A percentile compares a stretch with the other conserved stretches of the same genome.
Evolutionary conservation across 2,888 invertebrate species (phyloP).

Genomic region (Temnothorax rugatulus): DNA sequence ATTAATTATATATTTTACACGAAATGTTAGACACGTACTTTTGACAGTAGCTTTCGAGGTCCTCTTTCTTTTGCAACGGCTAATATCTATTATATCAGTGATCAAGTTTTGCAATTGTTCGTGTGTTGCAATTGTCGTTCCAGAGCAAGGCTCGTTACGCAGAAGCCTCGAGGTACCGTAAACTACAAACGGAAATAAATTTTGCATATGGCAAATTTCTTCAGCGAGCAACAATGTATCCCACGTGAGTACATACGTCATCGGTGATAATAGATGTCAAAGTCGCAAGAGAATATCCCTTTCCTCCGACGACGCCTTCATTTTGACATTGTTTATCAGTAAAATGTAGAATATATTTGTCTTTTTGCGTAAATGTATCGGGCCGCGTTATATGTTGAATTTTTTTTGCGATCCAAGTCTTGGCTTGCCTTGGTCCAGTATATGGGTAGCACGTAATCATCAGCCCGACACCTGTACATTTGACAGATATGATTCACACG

Average conservation of each 20-base stretch:
- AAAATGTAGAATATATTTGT: slow-evolving; percentile 86
- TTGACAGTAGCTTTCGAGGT: slow-evolving; percentile 87
- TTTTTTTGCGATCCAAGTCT: slow-evolving; percentile 24
- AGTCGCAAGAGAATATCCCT: slow-evolving; percentile 92
- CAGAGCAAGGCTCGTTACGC: slow-evolving; percentile 90
- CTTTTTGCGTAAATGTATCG: slow-evolving; percentile 66
- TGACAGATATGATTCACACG: background rate
- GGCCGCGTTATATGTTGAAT: slow-evolving; percentile 56
- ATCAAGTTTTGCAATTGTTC: slow-evolving; percentile 87
- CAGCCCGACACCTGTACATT: slow-evolving; percentile 82
- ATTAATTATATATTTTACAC: slow-evolving; percentile 26
- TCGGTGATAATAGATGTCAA: slow-evolving; percentile 87
- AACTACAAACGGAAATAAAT: slow-evolving; percentile 83
- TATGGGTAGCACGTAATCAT: slow-evolving; percentile 84
- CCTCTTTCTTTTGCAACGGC: slow-evolving; percentile 86
- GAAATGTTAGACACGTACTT: slow-evolving; percentile 79
- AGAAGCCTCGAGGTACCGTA: slow-evolving; percentile 90
- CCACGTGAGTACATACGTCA: slow-evolving; percentile 84
- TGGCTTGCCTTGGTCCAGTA: slow-evolving; percentile 69
- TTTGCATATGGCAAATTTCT: slow-evolving; percentile 39
- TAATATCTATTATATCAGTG: slow-evolving; percentile 87
- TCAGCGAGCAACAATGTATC: background rate
- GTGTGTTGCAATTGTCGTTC: slow-evolving; percentile 88
- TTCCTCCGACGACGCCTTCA: slow-evolving; percentile 91
- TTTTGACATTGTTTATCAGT: slow-evolving; percentile 87